phyloP scores from a whole-genome alignment of 2,888 invertebrate species.

The Euplagia quadripunctaria region DNA sequence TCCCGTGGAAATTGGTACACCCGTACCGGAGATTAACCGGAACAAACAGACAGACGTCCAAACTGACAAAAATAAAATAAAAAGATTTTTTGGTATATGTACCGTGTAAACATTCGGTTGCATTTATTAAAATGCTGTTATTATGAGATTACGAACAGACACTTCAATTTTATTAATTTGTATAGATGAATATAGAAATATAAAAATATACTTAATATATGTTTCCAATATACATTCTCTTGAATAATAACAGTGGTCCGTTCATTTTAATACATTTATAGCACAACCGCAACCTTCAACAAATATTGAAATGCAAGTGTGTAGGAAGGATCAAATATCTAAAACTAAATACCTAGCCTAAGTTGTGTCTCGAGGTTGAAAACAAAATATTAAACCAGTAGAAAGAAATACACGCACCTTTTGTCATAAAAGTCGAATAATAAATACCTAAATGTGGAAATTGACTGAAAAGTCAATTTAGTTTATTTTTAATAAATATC shows the following conservation, averaged over 20 bases:
- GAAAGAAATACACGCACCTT: slow-evolving; percentile 34
- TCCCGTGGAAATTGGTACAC: too few relatives aligned
- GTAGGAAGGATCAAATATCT: slow-evolving; percentile 49
- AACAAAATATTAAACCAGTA: slow-evolving; percentile 30
- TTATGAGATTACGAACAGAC: too few relatives aligned
- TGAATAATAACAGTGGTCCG: neutral
- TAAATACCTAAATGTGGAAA: slow-evolving; percentile 23
- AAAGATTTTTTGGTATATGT: too few relatives aligned
- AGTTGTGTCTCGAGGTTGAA: slow-evolving; percentile 48
- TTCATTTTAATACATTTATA: slow-evolving; percentile 1
- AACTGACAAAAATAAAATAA: too few relatives aligned
- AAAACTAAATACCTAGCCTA: slow-evolving; percentile 44
- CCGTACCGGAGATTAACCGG: too few relatives aligned
- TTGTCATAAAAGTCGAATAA: slow-evolving; percentile 30
- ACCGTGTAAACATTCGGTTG: too few relatives aligned
- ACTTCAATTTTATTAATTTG: too few relatives aligned
- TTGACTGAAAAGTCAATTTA: neutral
- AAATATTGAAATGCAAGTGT: slow-evolving; percentile 21
- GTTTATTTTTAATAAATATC: neutral
- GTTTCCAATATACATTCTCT: slow-evolving; percentile 3
- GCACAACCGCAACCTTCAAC: slow-evolving; percentile 4
- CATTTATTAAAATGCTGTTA: too few relatives aligned
- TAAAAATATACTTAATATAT: neutral
- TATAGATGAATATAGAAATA: too few relatives aligned
- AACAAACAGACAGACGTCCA: too few relatives aligned